Conservation (phyloP, 2,888 invertebrate genomes). For the Pemphredon lugubris region DNA sequence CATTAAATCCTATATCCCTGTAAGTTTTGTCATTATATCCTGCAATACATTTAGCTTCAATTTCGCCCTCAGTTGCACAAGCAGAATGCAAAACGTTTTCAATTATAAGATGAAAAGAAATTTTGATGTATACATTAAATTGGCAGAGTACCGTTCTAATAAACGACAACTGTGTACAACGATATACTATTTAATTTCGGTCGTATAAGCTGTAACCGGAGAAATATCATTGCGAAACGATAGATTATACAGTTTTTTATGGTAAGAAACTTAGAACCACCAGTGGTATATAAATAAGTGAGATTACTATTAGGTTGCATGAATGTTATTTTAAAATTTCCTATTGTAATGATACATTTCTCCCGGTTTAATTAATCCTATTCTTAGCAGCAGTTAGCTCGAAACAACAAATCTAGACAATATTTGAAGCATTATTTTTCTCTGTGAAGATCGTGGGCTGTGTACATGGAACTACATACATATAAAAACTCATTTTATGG, state of each 20-base stretch:
- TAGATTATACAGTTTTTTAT: constrained; percentile 10
- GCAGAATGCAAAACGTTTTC: constrained; percentile 9
- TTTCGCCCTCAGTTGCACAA: background rate
- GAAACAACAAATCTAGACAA: constrained; percentile 36
- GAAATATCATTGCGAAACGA: background rate
- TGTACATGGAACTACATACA: constrained; percentile 60
- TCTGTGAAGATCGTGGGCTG: constrained; percentile 53
- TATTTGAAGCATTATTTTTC: constrained; percentile 47
- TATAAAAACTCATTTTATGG: constrained; percentile 48
- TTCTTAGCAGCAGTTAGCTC: constrained; percentile 19
- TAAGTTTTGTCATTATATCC: no score
- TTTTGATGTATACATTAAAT: constrained; percentile 9
- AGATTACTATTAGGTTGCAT: constrained; percentile 31
- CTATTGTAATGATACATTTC: constrained; percentile 29
- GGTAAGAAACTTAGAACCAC: constrained; percentile 7
- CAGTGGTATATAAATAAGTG: constrained; percentile 27
- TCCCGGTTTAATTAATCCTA: constrained; percentile 13
- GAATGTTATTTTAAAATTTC: constrained; percentile 24
- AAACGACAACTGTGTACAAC: constrained; percentile 20
- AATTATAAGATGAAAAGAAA: constrained; percentile 43
- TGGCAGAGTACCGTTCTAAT: constrained; percentile 4
- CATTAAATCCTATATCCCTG: constrained; percentile 9
- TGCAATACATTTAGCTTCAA: constrained; percentile 16
- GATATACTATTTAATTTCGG: constrained; percentile 6
- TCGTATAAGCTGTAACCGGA: constrained; percentile 10